Percentiles rank a stretch among this genome's conserved stretches.
These are phyloP conservation scores for Cataglyphis hispanica DNA, from an alignment of 1,140 invertebrate genomes.

Conservation along the genomic window DNA sequence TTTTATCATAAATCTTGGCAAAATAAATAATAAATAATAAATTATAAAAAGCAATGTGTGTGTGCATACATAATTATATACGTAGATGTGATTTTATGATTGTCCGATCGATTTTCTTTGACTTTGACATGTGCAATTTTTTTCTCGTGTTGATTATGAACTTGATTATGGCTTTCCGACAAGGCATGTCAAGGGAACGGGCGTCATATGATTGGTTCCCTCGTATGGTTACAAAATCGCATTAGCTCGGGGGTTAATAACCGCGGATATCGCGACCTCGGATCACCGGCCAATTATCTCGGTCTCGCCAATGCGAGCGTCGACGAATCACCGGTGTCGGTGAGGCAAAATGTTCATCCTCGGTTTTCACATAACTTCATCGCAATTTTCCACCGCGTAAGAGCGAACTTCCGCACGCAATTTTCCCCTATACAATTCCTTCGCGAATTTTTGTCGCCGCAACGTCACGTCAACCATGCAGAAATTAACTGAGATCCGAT, in stretches of 20 bases:
- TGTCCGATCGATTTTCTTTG: constrained; percentile 8
- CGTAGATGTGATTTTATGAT: background rate
- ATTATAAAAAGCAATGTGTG: background rate
- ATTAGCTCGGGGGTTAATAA: constrained; percentile 59
- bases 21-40: background rate
- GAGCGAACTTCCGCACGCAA: constrained; percentile 16
- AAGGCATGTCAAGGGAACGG: constrained; percentile 44
- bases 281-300: constrained; percentile 61
- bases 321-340: constrained; percentile 47
- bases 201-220: constrained; percentile 54
- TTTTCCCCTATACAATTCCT: background rate
- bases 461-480: background rate
- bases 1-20: background rate
- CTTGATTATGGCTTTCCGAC: constrained; percentile 29
- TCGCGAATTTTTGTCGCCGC: constrained; percentile 20
- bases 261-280: constrained; percentile 61
- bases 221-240: constrained; percentile 60
- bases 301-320: constrained; percentile 50
- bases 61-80: background rate
- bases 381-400: constrained; percentile 38
- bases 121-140: background rate
- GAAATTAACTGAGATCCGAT: constrained; percentile 3
- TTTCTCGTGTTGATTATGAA: constrained; percentile 29
- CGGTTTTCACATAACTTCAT: constrained; percentile 38
- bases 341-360: constrained; percentile 51